Percentiles rank a stretch among this genome's conserved stretches.
phyloP scores from a whole-genome alignment of 2,888 invertebrate genomes.

The Sinhomidia bicolor region DNA sequence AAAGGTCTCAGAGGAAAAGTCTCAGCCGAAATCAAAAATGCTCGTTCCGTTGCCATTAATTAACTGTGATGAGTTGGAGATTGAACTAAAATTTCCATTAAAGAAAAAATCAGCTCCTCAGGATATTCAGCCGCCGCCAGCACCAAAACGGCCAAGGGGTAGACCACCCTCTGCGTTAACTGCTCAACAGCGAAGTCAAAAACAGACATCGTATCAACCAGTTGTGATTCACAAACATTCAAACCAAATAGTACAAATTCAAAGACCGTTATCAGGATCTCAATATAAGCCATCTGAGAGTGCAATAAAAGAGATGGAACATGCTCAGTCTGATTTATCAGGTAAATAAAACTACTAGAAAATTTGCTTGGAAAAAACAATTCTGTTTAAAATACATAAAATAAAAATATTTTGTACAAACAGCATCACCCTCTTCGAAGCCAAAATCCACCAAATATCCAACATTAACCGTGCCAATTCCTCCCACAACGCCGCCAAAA shows the following conservation, averaged over 20 bases:
- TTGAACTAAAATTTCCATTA: conserved; percentile 1
- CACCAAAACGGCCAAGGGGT: neutral
- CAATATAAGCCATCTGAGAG: neutral
- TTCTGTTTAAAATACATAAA: too few species aligned
- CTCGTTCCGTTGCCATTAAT: neutral
- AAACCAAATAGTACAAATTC: conserved; percentile 9
- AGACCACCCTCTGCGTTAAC: neutral
- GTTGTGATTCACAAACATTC: conserved; percentile 23
- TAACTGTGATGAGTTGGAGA: conserved; percentile 15
- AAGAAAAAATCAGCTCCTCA: conserved; percentile 11
- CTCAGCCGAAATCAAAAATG: neutral
- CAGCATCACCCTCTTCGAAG: too few species aligned
- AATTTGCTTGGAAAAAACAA: too few species aligned
- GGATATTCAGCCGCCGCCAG: neutral
- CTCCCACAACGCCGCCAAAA: neutral
- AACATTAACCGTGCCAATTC: neutral
- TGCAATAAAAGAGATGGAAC: neutral
- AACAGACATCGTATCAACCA: neutral
- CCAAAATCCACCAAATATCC: neutral
- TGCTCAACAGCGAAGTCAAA: conserved; percentile 13
- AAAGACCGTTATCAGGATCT: neutral
- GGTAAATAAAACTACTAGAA: neutral
- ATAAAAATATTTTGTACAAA: too few species aligned
- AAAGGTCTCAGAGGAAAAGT: neutral
- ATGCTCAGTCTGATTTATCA: neutral